phyloP scores from a whole-genome alignment of 2,888 invertebrate genomes.

The Acleris laterana region DNA sequence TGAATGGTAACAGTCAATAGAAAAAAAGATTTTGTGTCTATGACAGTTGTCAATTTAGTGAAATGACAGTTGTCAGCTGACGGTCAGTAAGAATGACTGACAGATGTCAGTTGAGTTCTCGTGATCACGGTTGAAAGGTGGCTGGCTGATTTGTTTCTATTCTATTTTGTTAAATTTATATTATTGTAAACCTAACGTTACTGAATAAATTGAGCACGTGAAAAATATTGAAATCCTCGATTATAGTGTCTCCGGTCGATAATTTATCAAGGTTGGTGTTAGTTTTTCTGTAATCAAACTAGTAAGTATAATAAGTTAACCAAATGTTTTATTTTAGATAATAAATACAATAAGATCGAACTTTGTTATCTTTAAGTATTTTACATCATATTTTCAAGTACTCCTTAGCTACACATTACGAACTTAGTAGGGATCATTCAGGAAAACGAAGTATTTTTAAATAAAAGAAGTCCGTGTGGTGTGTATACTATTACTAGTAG shows the following conservation, averaged over 20 bases:
- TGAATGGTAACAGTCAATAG: no score
- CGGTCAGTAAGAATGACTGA: neutral
- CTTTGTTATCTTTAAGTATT: neutral
- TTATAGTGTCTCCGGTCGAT: no score
- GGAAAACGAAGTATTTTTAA: neutral
- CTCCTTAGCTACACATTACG: neutral
- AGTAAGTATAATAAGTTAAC: neutral
- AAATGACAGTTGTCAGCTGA: conserved; percentile 27
- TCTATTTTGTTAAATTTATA: neutral
- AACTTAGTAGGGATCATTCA: neutral
- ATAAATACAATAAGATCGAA: neutral
- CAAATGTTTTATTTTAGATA: neutral
- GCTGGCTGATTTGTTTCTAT: neutral
- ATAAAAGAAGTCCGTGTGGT: neutral
- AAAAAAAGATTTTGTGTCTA: no score
- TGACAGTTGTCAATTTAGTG: conserved; percentile 8
- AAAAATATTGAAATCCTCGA: neutral
- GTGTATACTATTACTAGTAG: neutral
- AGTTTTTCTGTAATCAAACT: no score
- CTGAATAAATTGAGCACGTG: neutral
- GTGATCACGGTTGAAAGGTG: conserved; percentile 7
- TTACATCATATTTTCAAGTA: neutral
- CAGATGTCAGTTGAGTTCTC: neutral
- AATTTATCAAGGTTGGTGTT: neutral
- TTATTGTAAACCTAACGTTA: neutral